Conservation (phyloP, 2,888 invertebrate species). For the Acanthoscelides obtectus region DNA sequence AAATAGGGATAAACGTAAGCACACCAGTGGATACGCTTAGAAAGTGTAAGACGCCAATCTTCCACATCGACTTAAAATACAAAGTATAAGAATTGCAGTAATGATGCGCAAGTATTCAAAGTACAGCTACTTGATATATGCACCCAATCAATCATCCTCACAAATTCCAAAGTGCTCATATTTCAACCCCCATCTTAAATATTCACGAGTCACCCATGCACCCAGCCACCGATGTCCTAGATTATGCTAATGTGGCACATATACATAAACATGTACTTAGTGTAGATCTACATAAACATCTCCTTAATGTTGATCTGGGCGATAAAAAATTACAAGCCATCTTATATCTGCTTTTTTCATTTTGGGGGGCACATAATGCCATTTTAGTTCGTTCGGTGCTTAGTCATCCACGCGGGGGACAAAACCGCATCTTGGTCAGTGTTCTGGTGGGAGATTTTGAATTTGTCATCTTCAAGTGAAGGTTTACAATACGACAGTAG, state of each 20-base stretch:
- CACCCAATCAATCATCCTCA: background rate
- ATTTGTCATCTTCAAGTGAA: background rate
- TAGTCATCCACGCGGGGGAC: background rate
- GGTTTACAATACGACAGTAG: no score
- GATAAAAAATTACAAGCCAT: slow-evolving; percentile 1
- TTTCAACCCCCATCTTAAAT: background rate
- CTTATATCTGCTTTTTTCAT: slow-evolving; percentile 9
- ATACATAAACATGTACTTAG: slow-evolving; percentile 47
- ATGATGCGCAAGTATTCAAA: background rate
- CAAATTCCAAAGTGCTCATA: background rate
- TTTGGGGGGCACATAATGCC: slow-evolving; percentile 9
- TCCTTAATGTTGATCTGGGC: background rate
- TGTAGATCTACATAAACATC: slow-evolving; percentile 32
- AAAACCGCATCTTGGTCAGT: background rate
- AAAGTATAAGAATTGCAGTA: background rate
- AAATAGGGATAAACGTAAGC: no score
- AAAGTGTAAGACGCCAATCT: no score
- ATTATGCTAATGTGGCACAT: slow-evolving; percentile 45
- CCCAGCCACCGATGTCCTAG: slow-evolving; percentile 21
- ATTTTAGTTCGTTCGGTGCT: background rate
- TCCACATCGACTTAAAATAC: no score
- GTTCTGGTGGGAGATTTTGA: background rate
- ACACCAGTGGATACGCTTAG: no score
- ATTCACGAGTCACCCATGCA: background rate
- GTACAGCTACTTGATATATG: background rate